These are phyloP conservation scores for Scomber colias DNA, from an alignment of 2,113 vertebrate genomes.

Conservation along the genomic window DNA sequence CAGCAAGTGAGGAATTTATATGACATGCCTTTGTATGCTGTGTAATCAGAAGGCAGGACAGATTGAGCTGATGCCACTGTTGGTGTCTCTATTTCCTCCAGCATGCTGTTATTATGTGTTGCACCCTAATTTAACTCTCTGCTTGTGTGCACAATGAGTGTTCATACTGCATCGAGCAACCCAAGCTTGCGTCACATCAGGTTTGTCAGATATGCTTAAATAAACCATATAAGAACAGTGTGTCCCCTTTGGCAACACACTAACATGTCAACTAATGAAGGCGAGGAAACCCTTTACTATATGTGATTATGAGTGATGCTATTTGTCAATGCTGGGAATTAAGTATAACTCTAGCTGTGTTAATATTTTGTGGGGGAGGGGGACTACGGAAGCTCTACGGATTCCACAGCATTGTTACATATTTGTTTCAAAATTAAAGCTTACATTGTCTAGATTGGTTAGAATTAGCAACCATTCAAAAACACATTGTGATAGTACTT, in stretches of 20 bases:
- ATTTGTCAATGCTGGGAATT: neutral
- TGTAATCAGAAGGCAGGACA: neutral
- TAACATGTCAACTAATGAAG: neutral
- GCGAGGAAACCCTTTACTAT: neutral
- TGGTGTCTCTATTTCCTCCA: constrained; percentile 1
- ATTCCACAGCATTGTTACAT: neutral
- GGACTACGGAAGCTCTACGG: neutral
- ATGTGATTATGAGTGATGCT: neutral
- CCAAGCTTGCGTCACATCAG: neutral
- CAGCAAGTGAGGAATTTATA: neutral
- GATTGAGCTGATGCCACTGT: neutral
- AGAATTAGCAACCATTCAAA: neutral
- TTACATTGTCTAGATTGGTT: neutral
- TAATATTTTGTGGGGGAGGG: no score
- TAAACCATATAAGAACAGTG: neutral
- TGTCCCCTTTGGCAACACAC: neutral
- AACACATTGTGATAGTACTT: no score
- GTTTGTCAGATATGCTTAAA: constrained; percentile 8
- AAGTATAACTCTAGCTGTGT: no score
- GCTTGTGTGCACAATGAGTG: neutral
- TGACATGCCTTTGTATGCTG: neutral
- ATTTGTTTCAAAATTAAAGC: no score
- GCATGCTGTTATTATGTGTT: neutral
- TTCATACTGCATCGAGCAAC: neutral
- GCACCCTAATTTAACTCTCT: constrained; percentile 5